Percentiles rank a stretch among this genome's conserved stretches.
Conservation (phyloP, 2,888 invertebrate species). For the Ectropis crepuscularia region DNA sequence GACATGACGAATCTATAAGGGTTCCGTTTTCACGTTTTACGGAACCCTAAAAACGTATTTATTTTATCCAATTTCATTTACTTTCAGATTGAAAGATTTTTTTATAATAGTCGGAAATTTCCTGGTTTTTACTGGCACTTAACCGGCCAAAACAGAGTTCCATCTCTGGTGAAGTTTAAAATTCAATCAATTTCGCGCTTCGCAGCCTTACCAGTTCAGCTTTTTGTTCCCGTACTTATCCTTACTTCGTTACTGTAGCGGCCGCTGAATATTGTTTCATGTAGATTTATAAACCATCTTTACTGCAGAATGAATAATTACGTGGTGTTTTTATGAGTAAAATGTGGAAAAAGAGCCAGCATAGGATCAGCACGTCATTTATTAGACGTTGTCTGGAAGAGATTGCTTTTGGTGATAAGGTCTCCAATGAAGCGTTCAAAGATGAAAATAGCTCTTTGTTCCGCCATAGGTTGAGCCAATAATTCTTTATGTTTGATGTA, state of each 20-base stretch:
- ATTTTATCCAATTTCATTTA: no score
- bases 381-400: no score
- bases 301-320: conserved; percentile 25
- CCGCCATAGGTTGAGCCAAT: no score
- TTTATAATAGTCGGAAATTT: not conserved
- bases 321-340: conserved; percentile 1
- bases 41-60: no score
- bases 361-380: no score
- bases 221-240: conserved; percentile 54
- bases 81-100: not conserved
- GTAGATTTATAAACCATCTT: conserved; percentile 30
- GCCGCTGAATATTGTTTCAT: conserved; percentile 28
- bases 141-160: not conserved
- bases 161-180: conserved; percentile 58
- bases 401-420: no score
- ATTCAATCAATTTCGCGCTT: conserved; percentile 69
- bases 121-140: not conserved
- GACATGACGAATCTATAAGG: no score
- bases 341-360: no score
- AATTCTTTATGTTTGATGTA: no score
- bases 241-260: conserved; percentile 8
- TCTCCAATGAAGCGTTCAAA: no score
- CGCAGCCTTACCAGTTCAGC: conserved; percentile 49
- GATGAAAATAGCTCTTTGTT: no score
- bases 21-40: no score